These are phyloP conservation scores for Diabrotica virgifera DNA, from an alignment of 1,140 invertebrate species.

Conservation along the genomic window DNA sequence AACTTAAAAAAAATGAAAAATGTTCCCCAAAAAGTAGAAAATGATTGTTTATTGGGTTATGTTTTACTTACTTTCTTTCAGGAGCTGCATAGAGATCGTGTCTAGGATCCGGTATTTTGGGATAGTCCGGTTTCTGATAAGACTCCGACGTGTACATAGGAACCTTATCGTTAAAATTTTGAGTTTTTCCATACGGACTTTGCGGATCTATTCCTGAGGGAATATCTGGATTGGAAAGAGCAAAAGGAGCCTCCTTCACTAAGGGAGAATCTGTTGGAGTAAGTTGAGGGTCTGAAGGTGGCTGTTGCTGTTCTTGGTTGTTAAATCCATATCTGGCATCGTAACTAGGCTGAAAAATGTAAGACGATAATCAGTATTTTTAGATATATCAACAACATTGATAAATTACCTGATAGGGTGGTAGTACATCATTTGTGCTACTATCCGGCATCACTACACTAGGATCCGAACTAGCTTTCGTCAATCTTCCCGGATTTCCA, in stretches of 20 bases:
- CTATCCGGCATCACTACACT: slow-evolving; percentile 70
- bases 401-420: slow-evolving; percentile 71
- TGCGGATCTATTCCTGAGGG: slow-evolving; percentile 27
- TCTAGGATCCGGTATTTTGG: slow-evolving; percentile 18
- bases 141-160: slow-evolving; percentile 30
- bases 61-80: slow-evolving; percentile 22
- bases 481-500: slow-evolving; percentile 56
- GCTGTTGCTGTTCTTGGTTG: slow-evolving; percentile 31
- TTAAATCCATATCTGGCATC: slow-evolving; percentile 45
- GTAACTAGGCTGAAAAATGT: slow-evolving; percentile 43
- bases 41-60: slow-evolving; percentile 1
- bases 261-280: slow-evolving; percentile 30
- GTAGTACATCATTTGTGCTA: slow-evolving; percentile 59
- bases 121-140: slow-evolving; percentile 29
- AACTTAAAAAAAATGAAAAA: too few relatives aligned
- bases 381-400: neutral
- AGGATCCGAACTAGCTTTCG: slow-evolving; percentile 85
- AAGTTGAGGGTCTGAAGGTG: slow-evolving; percentile 19
- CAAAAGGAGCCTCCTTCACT: slow-evolving; percentile 35
- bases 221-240: slow-evolving; percentile 39
- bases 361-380: neutral
- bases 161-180: slow-evolving; percentile 28
- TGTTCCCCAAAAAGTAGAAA: too few relatives aligned
- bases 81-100: slow-evolving; percentile 24
- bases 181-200: slow-evolving; percentile 27